Base-by-base conservation (phyloP, 2,888 invertebrate genomes). In the Leucoptera coffeella region DNA sequence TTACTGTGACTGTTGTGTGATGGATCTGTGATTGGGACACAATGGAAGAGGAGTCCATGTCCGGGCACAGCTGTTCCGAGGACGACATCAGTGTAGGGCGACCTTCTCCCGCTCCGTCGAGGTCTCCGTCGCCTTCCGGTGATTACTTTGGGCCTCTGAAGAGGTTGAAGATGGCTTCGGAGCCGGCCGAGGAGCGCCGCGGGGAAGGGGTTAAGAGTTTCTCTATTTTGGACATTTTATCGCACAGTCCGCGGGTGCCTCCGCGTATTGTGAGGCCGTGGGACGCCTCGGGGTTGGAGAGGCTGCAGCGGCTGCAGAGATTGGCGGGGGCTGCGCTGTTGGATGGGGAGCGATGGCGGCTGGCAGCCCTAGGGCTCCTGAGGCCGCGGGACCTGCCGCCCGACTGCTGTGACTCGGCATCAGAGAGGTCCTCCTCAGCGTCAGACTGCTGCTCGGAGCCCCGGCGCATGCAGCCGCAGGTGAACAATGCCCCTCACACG, bases 141-240 rank as follows among this genome's bases (percentile, higher is more conserved):
- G 87, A 85, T 41, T 88, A 86, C 50, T 88, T 85, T 67, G 81
- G 80, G 41, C 88, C 88, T 2, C 50, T 88, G 42, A 88, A 88
- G 52, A 76, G 82, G 34, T 62, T 89, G 40, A 85, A 87, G 56
- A 88, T 88, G 86, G 74, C 78, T 21, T 78, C 78, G 30, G 67
- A 74, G 38, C 73, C 73, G 32, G 73, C 64, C 9, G 59, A 72
- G 36, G 71, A 73, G 36, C 47, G 69, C 14, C 65, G 72, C 23
- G 77, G 81, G 24, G 78, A 83, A 30, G 90, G 91, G 6, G 89
- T 92, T 12, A 91, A 91, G 57, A 88, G 89, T 50, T 93, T 93
- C 55, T 87, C 89, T 28, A 93, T 93, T 34, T 73, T 86, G 52
- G 93, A 93, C 71, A 93, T 93, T 47, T 64, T 93, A 34, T 89